phyloP scores from a whole-genome alignment of 2,888 invertebrate species.

The Bellardia bayeri region DNA sequence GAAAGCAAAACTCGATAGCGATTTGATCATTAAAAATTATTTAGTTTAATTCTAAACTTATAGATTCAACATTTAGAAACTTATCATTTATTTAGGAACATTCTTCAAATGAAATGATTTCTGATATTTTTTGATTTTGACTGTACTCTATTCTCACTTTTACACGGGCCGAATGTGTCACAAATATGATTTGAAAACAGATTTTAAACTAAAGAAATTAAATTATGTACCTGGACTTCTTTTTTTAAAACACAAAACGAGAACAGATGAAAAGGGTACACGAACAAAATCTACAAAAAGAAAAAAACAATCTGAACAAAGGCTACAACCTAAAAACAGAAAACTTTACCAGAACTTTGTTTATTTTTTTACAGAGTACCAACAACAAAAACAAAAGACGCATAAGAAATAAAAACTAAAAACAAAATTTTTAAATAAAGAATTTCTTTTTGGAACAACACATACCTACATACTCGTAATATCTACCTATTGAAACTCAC shows the following conservation, averaged over 20 bases:
- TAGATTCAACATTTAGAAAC: no score
- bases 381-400: constrained; percentile 10
- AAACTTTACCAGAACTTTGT: constrained; percentile 1
- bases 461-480: neutral
- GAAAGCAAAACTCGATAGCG: no score
- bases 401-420: constrained; percentile 45
- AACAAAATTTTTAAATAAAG: constrained; percentile 39
- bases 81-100: no score
- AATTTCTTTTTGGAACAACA: constrained; percentile 24
- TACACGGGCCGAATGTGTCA: constrained; percentile 32
- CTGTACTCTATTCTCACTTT: neutral
- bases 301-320: neutral
- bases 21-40: no score
- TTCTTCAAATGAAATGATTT: no score
- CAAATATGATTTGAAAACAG: constrained; percentile 31
- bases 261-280: constrained; percentile 11
- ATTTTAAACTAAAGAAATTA: neutral
- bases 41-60: no score
- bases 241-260: constrained; percentile 12
- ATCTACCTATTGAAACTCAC: constrained; percentile 58
- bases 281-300: neutral
- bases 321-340: neutral
- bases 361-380: neutral
- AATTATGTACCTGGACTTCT: constrained; percentile 20
- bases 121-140: neutral